Percentiles rank a stretch among this genome's conserved stretches.
Conservation (phyloP, 2,113 vertebrate species). For the Psephotus haematonotus region DNA sequence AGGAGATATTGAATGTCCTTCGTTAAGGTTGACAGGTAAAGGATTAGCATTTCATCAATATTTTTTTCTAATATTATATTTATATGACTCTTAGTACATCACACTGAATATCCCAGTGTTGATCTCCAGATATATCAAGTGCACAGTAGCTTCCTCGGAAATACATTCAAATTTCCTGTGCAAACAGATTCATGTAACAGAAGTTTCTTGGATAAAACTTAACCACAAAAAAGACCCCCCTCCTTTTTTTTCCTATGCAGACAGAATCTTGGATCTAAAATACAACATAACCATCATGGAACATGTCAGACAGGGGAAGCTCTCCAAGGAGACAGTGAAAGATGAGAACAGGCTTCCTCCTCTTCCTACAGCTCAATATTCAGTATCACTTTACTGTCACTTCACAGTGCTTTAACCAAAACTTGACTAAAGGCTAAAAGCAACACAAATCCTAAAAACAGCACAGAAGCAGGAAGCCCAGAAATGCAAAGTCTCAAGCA, state of each 20-base stretch:
- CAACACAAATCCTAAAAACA: background rate
- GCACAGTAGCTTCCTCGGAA: background rate
- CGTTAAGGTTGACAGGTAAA: background rate
- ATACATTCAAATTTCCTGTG: background rate
- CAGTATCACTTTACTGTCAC: background rate
- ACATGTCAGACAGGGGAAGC: background rate
- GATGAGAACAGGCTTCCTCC: background rate
- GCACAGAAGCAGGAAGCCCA: background rate
- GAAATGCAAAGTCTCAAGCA: background rate
- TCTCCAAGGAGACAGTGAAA: background rate
- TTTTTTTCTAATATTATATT: background rate
- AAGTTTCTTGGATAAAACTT: background rate
- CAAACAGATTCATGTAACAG: background rate
- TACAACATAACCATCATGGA: background rate
- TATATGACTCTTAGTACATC: background rate
- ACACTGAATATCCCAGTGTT: background rate
- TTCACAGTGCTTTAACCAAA: background rate
- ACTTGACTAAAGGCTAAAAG: slow-evolving; percentile 6
- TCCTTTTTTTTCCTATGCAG: background rate
- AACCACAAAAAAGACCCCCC: background rate
- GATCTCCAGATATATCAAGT: background rate
- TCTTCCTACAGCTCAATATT: background rate
- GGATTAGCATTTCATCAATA: background rate
- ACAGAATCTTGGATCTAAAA: slow-evolving; percentile 23
- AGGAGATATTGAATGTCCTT: background rate